Percentiles rank a stretch among this genome's conserved stretches.
These are phyloP conservation scores for Larimichthys crocea DNA, from an alignment of 2,113 vertebrate species.

Conservation along the genomic window DNA sequence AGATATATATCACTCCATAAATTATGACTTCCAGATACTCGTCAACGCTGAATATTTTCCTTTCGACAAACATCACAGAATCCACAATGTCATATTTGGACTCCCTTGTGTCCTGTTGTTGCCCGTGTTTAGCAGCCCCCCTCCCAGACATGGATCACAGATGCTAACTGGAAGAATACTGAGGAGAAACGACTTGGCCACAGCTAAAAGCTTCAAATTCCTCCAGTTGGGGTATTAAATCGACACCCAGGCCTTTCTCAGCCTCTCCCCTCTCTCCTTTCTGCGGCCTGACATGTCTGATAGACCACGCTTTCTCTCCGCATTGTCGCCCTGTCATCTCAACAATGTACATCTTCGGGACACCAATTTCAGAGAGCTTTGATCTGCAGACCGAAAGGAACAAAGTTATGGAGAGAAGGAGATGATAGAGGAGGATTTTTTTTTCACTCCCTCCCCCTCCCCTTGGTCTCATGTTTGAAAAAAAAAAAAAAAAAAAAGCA, in stretches of 20 bases:
- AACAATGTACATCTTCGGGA: conserved; percentile 91
- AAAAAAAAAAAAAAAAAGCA: conserved; percentile 35
- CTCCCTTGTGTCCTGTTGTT: conserved; percentile 4
- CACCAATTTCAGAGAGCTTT: conserved; percentile 89
- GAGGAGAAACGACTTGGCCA: conserved; percentile 38
- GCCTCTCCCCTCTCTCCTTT: conserved; percentile 76
- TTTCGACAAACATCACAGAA: not conserved
- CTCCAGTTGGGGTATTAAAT: conserved; percentile 76
- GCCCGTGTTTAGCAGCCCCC: conserved; percentile 16
- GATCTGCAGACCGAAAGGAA: conserved; percentile 94
- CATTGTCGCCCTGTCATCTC: conserved; percentile 89
- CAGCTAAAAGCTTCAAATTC: conserved; percentile 67
- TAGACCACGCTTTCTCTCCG: conserved; percentile 88
- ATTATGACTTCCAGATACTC: not conserved
- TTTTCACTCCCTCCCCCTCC: conserved; percentile 2
- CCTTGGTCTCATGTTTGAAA: conserved; percentile 33
- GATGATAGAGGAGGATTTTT: conserved; percentile 81
- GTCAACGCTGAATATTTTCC: not conserved
- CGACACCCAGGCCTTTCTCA: conserved; percentile 71
- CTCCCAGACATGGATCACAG: conserved; percentile 22
- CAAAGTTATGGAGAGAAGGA: conserved; percentile 89
- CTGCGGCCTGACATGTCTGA: conserved; percentile 90
- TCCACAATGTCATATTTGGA: not conserved
- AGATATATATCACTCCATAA: not conserved
- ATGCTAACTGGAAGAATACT: conserved; percentile 31